Conservation (phyloP, 2,888 invertebrate genomes). For the Exephanes ischioxanthus region DNA sequence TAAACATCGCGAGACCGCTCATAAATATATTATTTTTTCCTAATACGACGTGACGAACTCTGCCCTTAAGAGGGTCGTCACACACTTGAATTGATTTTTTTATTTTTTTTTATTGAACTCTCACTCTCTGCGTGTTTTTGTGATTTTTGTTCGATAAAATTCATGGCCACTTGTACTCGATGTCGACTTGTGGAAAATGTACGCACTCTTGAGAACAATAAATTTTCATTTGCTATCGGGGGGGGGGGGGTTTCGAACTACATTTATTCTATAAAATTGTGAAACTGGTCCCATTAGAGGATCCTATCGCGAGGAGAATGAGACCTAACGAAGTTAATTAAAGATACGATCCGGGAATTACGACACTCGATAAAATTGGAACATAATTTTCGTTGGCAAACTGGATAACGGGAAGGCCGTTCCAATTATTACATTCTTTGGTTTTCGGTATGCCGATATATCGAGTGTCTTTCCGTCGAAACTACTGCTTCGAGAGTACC, state of each 20-base stretch:
- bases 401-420: neutral
- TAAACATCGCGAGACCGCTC: constrained; percentile 43
- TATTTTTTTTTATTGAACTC: too few species aligned
- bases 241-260: neutral
- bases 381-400: constrained; percentile 4
- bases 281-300: constrained; percentile 13
- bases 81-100: too few species aligned
- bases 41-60: constrained; percentile 28
- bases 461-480: neutral
- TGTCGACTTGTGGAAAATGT: neutral
- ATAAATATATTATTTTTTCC: constrained; percentile 43
- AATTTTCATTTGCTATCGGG: constrained; percentile 10
- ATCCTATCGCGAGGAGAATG: constrained; percentile 2
- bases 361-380: constrained; percentile 9
- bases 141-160: too few species aligned
- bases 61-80: neutral
- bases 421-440: constrained; percentile 17
- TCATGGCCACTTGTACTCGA: neutral
- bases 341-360: constrained; percentile 10
- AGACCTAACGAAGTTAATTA: constrained; percentile 21
- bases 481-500: neutral
- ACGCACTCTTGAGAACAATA: neutral
- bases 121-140: too few species aligned
- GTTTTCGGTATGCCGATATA: neutral
- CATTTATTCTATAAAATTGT: neutral